Conservation (phyloP, 92 coral and sea anemone species). For the Epizoanthus fatuus region DNA sequence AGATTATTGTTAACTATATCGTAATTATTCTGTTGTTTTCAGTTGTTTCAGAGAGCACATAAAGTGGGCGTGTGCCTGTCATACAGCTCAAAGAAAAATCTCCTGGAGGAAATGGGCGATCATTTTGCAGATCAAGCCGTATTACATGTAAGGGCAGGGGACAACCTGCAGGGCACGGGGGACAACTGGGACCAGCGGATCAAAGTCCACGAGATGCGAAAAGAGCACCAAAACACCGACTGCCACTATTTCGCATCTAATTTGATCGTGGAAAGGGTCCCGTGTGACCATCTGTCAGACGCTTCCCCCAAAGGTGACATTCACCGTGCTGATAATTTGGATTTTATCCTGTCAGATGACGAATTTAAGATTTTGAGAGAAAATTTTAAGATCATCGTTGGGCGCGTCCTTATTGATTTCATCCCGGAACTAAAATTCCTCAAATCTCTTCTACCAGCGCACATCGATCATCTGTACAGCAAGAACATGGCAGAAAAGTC, state of each 20-base stretch:
- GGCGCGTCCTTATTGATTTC: constrained; percentile 35
- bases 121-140: constrained; percentile 64
- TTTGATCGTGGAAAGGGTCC: constrained; percentile 69
- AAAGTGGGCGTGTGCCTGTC: too few species aligned
- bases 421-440: constrained; percentile 50
- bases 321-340: constrained; percentile 16
- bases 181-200: constrained; percentile 70
- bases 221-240: constrained; percentile 57
- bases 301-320: constrained; percentile 63
- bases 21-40: too few species aligned
- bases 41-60: too few species aligned
- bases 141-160: constrained; percentile 46
- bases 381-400: constrained; percentile 63
- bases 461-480: constrained; percentile 46
- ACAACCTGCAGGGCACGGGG: constrained; percentile 60
- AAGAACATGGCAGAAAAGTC: constrained; percentile 68
- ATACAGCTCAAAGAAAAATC: too few species aligned
- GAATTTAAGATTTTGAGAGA: constrained; percentile 58
- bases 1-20: too few species aligned
- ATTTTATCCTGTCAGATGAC: constrained; percentile 52
- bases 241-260: constrained; percentile 73
- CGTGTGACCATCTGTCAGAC: constrained; percentile 36
- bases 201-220: constrained; percentile 62
- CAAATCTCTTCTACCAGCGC: constrained; percentile 58
- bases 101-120: constrained; percentile 40